Evolutionary conservation across 2,888 invertebrate species (phyloP), one percentile per base, ranked within the genome.

Genomic region (Microctonus aethiopoides): DNA sequence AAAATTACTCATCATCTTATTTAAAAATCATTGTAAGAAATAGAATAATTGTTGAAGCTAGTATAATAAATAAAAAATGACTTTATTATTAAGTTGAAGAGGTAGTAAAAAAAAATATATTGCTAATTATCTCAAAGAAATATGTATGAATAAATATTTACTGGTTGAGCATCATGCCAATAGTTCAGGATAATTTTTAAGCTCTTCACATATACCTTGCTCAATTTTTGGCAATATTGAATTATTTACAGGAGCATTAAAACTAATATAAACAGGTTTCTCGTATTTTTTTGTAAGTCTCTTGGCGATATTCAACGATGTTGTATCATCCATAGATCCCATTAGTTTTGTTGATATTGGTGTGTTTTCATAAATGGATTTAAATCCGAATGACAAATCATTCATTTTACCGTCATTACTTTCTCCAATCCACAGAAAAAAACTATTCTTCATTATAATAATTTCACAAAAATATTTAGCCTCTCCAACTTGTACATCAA

Each of bases 341-440:
- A 87, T 72, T 20, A 88, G 73, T 75, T 83, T 86, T 0, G 87
- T 87, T 0, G 83, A 74, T 16, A 84, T 67, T 4, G 86, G 83
- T 10, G 79, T 68, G 46, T 52, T 76, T 9, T 81, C 82, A 32
- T 82, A 84, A 0, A 70, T 72, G 5, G 85, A 82, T 5, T 68
- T 59, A 70, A 87, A 77, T 2, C 87, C 85, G 16, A 87, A 67
- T 0, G 86, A 80, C 3, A 87, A 73, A 62, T 87, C 85, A 20
- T 80, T 78, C 81, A 87, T 83, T 1, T 59, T 72, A 39, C 77
- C 72, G 2, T 84, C 78, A 9, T 68, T 70, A 2, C 60, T 66
- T 46, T 83, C 77, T 11, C 87, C 87, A 57, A 87, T 72, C 87
- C 87, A 88, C 6, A 88, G 20, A 72, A 85, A 86, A 0, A 87